phyloP scores from a whole-genome alignment of 1,140 invertebrate genomes.

The Nylanderia fulva region DNA sequence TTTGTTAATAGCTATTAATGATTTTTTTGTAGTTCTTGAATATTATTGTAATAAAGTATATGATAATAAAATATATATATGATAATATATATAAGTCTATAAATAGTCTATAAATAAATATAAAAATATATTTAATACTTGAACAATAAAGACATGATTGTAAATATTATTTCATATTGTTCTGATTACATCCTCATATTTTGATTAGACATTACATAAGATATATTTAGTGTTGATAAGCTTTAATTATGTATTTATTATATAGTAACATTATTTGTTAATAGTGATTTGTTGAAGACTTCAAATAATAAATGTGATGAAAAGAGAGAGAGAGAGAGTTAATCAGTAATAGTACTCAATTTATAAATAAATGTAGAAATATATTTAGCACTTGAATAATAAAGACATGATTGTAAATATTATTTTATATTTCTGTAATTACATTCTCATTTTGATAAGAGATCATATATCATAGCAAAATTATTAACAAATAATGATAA shows the following conservation, averaged over 20 bases:
- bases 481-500: constrained; percentile 62
- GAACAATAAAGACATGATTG: constrained; percentile 68
- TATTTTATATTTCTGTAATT: constrained; percentile 71
- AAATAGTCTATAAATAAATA: constrained; percentile 37
- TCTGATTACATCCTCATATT: constrained; percentile 66
- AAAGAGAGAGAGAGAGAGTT: too few species aligned
- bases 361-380: constrained; percentile 54
- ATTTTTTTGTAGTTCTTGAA: constrained; percentile 20
- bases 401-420: constrained; percentile 67
- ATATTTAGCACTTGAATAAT: constrained; percentile 61
- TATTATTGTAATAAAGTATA: constrained; percentile 25
- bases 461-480: constrained; percentile 67
- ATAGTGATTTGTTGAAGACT: constrained; percentile 16
- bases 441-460: constrained; percentile 65
- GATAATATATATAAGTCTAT: too few species aligned
- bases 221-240: too few species aligned
- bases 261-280: neutral
- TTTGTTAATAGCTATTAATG: neutral
- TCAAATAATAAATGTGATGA: constrained; percentile 10
- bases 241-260: too few species aligned
- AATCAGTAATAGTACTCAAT: neutral
- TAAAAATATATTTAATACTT: constrained; percentile 55
- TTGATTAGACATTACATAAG: constrained; percentile 60
- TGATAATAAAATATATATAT: too few species aligned
- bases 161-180: constrained; percentile 69